These are phyloP conservation scores for Syrphus vitripennis DNA, from an alignment of 2,888 invertebrate genomes.

Conservation along the genomic window DNA sequence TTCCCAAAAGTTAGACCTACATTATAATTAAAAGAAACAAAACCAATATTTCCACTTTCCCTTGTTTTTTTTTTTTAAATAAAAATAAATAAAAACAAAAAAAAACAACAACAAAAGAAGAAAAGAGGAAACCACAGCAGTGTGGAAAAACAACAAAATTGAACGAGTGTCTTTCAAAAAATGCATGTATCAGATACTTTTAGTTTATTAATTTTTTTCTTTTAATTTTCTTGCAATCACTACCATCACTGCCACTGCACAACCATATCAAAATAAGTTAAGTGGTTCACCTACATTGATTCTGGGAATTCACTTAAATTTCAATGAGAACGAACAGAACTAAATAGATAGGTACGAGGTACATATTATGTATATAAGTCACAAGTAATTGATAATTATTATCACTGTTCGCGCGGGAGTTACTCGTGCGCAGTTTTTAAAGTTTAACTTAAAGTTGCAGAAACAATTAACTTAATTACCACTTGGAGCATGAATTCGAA, in stretches of 20 bases:
- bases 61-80: conserved; percentile 17
- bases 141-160: neutral
- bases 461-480: conserved; percentile 68
- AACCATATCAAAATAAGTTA: neutral
- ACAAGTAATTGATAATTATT: conserved; percentile 18
- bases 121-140: neutral
- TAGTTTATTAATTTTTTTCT: neutral
- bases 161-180: neutral
- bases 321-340: neutral
- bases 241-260: neutral
- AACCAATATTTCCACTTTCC: conserved; percentile 62
- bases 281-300: conserved; percentile 13
- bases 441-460: conserved; percentile 56
- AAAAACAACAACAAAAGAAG: neutral
- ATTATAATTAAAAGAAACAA: conserved; percentile 26
- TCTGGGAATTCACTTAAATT: neutral
- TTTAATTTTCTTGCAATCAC: neutral
- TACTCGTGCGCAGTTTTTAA: conserved; percentile 58
- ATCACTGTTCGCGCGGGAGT: conserved; percentile 46
- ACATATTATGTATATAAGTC: neutral
- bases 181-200: neutral
- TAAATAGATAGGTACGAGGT: neutral
- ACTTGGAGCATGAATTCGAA: conserved; percentile 64
- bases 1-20: conserved; percentile 16
- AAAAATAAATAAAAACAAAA: neutral